phyloP scores from a whole-genome alignment of 2,888 invertebrate genomes.

The Drosophila quinaria region DNA sequence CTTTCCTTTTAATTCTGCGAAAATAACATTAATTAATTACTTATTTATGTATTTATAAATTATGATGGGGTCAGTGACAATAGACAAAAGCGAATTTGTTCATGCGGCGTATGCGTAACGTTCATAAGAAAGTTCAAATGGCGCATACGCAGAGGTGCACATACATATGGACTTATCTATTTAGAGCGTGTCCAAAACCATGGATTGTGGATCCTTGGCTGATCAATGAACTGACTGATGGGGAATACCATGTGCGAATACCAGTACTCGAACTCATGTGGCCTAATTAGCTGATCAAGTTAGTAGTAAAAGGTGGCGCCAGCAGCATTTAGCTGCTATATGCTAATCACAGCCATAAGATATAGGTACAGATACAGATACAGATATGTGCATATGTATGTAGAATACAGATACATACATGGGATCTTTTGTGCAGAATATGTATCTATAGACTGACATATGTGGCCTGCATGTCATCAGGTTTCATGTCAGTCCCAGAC shows the following conservation, averaged over 20 bases:
- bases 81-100: not conserved
- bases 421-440: constrained; percentile 15
- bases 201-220: not conserved
- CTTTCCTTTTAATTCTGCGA: constrained; percentile 33
- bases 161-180: not conserved
- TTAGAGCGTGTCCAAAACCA: not conserved
- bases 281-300: constrained; percentile 15
- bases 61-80: constrained; percentile 38
- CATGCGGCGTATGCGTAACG: constrained; percentile 53
- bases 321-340: constrained; percentile 36
- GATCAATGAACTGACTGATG: not conserved
- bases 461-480: constrained; percentile 62
- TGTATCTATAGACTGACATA: constrained; percentile 41
- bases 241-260: not conserved
- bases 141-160: constrained; percentile 40
- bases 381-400: constrained; percentile 4
- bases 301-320: constrained; percentile 36
- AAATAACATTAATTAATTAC: constrained; percentile 10
- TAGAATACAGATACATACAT: not conserved
- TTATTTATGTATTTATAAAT: not conserved
- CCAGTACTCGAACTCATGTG: not conserved
- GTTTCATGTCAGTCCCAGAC: constrained; percentile 28
- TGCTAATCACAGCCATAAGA: constrained; percentile 45
- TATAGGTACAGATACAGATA: constrained; percentile 2
- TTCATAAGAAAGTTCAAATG: not conserved